Evolutionary conservation across 1,140 invertebrate genomes (phyloP), one percentile per base, ranked within the genome.

Genomic region (Pomacea maculata): DNA sequence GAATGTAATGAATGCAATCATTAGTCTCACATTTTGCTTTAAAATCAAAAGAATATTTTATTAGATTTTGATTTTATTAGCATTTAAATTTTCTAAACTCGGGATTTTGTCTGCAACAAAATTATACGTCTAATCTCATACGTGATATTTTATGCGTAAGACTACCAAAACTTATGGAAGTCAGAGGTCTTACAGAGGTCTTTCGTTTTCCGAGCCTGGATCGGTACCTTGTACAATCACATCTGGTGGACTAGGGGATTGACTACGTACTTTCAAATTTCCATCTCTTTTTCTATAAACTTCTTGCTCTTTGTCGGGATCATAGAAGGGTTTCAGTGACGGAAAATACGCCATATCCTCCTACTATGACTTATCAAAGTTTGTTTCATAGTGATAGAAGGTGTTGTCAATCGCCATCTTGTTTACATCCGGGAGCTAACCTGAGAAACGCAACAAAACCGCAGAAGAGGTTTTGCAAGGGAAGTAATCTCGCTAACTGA

Each of bases 401-500:
- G 70, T 74, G 52, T 79, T 67, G 29, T 67, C 64, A 63, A 83
- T 81, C 78, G 81, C 83, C 85, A 84, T 83, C 83, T 84, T 86
- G 85, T 86, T 83, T 84, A 83, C 85, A 86, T 86, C 83, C 85
- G 83, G 85, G 85, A 21, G 73, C 67, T 83, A 6, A 34, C 45
- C 68, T 61, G 65, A 45, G 75, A 79, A 77, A 71, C 54, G 71
- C 75, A 34, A 70, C 67, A 12, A 17, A 17, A 17, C 7, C 4
- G 3, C n/a, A 17, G 29, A 34, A 70, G 29, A 70, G 21, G 12
- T 70, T 25, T n/a, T 25, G 10, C 67, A 70, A 70, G 67, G 67
- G 67, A 70, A 34, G n/a, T 70, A 70, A 70, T 4, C 29, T 6
- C 9, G 57, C 57, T 4, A 45, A 45, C 2, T 4, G 34, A 45